Conservation (phyloP, 2,888 invertebrate genomes). For the Melolontha melolontha region DNA sequence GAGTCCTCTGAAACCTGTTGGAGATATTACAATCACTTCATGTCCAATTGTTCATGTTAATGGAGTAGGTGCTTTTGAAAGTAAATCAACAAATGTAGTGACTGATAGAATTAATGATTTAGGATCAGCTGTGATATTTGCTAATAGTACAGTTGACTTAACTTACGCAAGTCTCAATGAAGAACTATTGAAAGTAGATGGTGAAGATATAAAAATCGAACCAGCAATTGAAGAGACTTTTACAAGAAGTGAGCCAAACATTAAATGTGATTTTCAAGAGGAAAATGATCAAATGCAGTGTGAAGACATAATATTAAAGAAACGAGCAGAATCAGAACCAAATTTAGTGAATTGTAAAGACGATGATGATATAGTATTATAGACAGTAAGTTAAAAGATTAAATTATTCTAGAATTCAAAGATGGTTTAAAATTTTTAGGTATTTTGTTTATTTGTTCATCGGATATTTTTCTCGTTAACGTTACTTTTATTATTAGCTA, state of each 20-base stretch:
- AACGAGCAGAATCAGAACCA: slow-evolving; percentile 76
- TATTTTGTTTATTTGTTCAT: too few relatives aligned
- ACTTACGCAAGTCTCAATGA: slow-evolving; percentile 87
- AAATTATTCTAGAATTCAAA: too few relatives aligned
- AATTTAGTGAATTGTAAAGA: slow-evolving; percentile 70
- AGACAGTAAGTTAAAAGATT: not conserved
- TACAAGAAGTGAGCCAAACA: slow-evolving; percentile 74
- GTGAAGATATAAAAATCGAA: slow-evolving; percentile 61
- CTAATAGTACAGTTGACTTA: slow-evolving; percentile 87
- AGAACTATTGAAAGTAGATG: slow-evolving; percentile 71
- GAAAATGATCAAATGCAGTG: slow-evolving; percentile 21
- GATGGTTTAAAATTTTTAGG: slow-evolving; percentile 17
- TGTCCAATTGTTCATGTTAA: slow-evolving; percentile 49
- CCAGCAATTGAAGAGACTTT: slow-evolving; percentile 64
- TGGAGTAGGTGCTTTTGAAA: slow-evolving; percentile 41
- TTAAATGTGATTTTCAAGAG: slow-evolving; percentile 63
- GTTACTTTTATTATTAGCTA: not conserved
- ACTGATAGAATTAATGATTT: slow-evolving; percentile 66
- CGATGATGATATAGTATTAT: slow-evolving; percentile 53
- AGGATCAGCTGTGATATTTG: slow-evolving; percentile 82
- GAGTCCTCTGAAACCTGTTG: slow-evolving; percentile 59
- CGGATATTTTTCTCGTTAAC: not conserved
- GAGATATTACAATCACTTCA: slow-evolving; percentile 43
- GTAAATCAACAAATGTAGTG: slow-evolving; percentile 30
- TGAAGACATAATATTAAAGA: slow-evolving; percentile 61